Percentiles rank a stretch among this genome's conserved stretches.
These are phyloP conservation scores for Hetaerina americana DNA, from an alignment of 1,140 invertebrate genomes.

Conservation along the genomic window DNA sequence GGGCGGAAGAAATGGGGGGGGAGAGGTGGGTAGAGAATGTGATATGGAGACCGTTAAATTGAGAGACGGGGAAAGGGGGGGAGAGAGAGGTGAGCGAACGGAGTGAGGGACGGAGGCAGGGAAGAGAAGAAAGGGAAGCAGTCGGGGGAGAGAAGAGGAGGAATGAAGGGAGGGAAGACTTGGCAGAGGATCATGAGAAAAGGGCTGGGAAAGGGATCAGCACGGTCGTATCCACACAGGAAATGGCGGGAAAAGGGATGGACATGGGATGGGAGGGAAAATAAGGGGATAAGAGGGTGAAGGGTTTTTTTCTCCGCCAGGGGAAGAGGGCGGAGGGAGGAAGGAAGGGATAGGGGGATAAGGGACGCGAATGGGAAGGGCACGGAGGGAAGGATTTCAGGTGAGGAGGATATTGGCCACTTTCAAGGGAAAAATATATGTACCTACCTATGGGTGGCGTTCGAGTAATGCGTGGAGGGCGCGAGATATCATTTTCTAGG, in stretches of 20 bases:
- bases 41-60: too few species aligned
- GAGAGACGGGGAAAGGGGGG: too few species aligned
- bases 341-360: neutral
- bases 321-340: neutral
- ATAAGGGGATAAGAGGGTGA: neutral
- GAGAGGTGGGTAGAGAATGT: too few species aligned
- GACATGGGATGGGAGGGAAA: neutral
- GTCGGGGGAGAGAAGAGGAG: too few species aligned
- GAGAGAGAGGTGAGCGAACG: too few species aligned
- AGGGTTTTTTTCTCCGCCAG: neutral
- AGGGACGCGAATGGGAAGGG: neutral
- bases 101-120: too few species aligned
- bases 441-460: neutral
- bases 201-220: neutral
- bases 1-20: too few species aligned
- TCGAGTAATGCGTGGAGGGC: neutral
- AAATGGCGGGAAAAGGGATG: neutral
- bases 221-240: neutral
- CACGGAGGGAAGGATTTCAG: neutral
- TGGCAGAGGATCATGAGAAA: neutral
- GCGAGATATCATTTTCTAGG: too few species aligned
- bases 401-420: neutral
- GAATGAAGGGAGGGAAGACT: neutral
- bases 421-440: neutral
- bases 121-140: too few species aligned